These are phyloP conservation scores for Gymnopithys bicolor DNA, from an alignment of 2,797 vertebrate genomes.

Conservation along the genomic window DNA sequence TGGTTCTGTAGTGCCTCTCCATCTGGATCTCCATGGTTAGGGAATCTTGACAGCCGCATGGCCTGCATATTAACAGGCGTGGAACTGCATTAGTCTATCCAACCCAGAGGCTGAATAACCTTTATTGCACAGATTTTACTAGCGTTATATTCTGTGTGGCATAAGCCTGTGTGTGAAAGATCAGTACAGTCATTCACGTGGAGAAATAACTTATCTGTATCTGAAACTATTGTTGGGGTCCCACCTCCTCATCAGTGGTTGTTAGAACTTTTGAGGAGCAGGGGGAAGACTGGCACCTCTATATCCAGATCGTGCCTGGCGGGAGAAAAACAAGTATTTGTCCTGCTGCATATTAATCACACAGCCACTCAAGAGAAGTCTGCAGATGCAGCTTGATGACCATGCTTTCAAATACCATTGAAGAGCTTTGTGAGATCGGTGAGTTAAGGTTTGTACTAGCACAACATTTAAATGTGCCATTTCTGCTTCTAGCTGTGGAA, in stretches of 20 bases:
- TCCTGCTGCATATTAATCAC: background rate
- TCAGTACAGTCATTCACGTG: background rate
- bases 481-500: slow-evolving; percentile 88
- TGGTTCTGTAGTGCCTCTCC: background rate
- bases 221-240: background rate
- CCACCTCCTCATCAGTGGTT: background rate
- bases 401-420: background rate
- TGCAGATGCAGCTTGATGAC: background rate
- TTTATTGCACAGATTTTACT: background rate
- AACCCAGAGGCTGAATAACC: background rate
- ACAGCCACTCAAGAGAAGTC: background rate
- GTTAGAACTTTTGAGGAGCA: background rate
- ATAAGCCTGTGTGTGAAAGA: background rate
- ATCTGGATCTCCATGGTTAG: background rate
- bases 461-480: background rate
- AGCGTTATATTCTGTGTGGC: accelerated
- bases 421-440: background rate
- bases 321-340: background rate
- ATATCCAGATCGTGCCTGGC: background rate
- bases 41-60: background rate
- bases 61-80: background rate
- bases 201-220: background rate
- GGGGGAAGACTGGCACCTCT: background rate
- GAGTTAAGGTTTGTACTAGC: background rate
- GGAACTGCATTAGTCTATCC: background rate